phyloP scores from a whole-genome alignment of 2,888 invertebrate species.

The Tiliacea aurago region DNA sequence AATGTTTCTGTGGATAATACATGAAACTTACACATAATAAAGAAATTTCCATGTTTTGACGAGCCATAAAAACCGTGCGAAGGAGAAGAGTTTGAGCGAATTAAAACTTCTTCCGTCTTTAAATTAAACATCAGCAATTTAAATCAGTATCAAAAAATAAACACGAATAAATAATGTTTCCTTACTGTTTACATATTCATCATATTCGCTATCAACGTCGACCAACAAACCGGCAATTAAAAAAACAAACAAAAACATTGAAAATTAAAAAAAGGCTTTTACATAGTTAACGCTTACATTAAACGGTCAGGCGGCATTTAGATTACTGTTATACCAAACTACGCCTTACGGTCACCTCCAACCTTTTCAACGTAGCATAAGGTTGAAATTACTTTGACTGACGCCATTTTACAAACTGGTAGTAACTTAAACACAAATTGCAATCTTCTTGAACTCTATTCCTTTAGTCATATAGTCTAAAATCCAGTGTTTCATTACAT shows the following conservation, averaged over 20 bases:
- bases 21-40: too few relatives aligned
- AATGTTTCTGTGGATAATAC: too few relatives aligned
- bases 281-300: constrained; percentile 66
- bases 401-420: constrained; percentile 20
- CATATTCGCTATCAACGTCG: constrained; percentile 36
- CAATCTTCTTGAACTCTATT: constrained; percentile 4
- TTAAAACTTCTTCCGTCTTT: not conserved
- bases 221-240: constrained; percentile 60
- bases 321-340: constrained; percentile 59
- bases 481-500: not conserved
- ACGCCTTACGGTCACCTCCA: not conserved
- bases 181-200: constrained; percentile 38
- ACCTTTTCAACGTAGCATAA: not conserved
- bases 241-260: constrained; percentile 64
- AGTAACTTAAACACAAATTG: constrained; percentile 41
- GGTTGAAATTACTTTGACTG: constrained; percentile 8
- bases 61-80: too few relatives aligned
- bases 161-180: constrained; percentile 13
- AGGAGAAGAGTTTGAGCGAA: not conserved
- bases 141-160: not conserved
- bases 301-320: constrained; percentile 66
- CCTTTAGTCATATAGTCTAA: not conserved
- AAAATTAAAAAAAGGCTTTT: constrained; percentile 62
- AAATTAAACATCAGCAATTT: not conserved
- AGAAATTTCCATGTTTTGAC: too few relatives aligned